Percentiles rank a stretch among this genome's conserved stretches.
These are phyloP conservation scores for Premnoplex brunnescens DNA, from an alignment of 2,797 vertebrate genomes.

Conservation along the genomic window DNA sequence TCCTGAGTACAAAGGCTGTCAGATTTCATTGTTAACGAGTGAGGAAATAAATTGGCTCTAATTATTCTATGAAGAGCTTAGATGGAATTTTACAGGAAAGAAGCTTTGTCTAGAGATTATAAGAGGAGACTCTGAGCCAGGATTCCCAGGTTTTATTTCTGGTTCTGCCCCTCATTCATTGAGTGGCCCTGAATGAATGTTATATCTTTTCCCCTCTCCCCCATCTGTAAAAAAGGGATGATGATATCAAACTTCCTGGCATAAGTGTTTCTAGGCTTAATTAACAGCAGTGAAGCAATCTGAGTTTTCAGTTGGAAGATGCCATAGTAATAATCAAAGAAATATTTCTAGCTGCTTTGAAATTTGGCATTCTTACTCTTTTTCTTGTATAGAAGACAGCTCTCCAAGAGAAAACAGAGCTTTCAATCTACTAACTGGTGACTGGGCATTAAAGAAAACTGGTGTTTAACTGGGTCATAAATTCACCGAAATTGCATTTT, in stretches of 20 bases:
- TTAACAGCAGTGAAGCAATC: constrained; percentile 36
- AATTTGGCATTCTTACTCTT: constrained; percentile 5
- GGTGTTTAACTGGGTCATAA: not conserved
- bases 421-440: not conserved
- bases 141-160: constrained; percentile 38
- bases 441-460: not conserved
- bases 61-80: constrained; percentile 37
- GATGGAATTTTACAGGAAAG: constrained; percentile 45
- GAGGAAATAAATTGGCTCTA: constrained; percentile 58
- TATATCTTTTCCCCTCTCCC: not conserved
- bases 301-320: constrained; percentile 22
- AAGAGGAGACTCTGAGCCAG: not conserved
- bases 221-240: not conserved
- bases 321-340: constrained; percentile 6
- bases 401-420: not conserved
- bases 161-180: not conserved
- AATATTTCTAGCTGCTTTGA: not conserved
- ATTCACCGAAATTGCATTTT: not conserved
- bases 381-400: not conserved
- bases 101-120: constrained; percentile 38
- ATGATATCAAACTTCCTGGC: constrained; percentile 11
- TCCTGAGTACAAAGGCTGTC: constrained; percentile 62
- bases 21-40: constrained; percentile 62
- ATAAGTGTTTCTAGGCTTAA: constrained; percentile 23
- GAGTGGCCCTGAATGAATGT: not conserved